A percentile compares a stretch with the other conserved stretches of the same genome.
These are phyloP conservation scores for Dicerorhinus sumatrensis DNA, from an alignment of 2,113 vertebrate species.

Conservation along the genomic window DNA sequence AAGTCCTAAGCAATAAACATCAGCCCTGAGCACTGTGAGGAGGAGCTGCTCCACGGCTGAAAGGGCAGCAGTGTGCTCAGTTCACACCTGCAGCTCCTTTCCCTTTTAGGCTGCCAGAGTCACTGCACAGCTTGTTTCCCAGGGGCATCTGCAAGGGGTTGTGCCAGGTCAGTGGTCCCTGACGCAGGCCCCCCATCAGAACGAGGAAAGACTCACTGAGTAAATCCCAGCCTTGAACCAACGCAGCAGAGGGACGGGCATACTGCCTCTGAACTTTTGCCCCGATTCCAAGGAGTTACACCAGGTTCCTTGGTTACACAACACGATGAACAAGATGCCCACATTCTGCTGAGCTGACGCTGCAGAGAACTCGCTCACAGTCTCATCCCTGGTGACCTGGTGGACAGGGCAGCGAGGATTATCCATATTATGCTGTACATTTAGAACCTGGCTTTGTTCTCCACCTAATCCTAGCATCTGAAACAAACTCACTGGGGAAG, in stretches of 20 bases:
- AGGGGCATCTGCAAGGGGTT: background rate
- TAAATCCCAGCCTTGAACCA: background rate
- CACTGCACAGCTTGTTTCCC: background rate
- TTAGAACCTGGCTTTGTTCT: background rate
- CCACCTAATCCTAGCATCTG: rapidly evolving
- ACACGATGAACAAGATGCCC: background rate
- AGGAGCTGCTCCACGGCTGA: background rate
- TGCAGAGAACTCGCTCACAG: background rate
- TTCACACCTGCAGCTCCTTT: background rate
- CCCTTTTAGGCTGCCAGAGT: background rate
- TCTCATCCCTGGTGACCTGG: rapidly evolving
- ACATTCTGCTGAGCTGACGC: too few relatives aligned
- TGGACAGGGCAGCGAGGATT: rapidly evolving
- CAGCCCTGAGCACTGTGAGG: rapidly evolving
- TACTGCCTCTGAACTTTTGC: background rate
- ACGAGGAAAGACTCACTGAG: background rate
- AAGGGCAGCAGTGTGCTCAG: background rate
- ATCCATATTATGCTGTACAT: rapidly evolving
- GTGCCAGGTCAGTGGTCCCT: background rate
- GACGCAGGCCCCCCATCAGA: rapidly evolving
- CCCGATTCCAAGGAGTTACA: background rate
- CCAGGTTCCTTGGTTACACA: constrained; percentile 17
- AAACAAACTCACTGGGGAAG: background rate
- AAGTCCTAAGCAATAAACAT: background rate
- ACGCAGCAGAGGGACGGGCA: background rate